Conservation (phyloP, 1,140 invertebrate genomes). For the Drosophila pachea region DNA sequence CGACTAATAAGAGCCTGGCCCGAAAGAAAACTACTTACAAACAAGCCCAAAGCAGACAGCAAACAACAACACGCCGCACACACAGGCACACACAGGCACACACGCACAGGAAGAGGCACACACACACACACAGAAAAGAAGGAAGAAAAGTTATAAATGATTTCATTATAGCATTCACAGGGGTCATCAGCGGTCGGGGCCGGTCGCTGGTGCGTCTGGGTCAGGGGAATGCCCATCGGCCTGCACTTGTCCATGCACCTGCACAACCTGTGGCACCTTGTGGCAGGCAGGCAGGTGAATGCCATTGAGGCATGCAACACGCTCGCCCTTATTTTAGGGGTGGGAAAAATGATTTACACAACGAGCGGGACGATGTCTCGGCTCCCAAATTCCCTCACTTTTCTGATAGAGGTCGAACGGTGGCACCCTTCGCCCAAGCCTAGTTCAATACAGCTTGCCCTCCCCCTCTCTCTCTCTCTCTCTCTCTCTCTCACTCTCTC, state of each 20-base stretch:
- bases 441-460: constrained; percentile 40
- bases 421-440: constrained; percentile 46
- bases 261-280: constrained; percentile 42
- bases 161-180: constrained; percentile 57
- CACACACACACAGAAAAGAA: background rate
- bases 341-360: constrained; percentile 76
- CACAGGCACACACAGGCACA: background rate
- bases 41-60: constrained; percentile 32
- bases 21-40: constrained; percentile 29
- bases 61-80: constrained; percentile 1
- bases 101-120: background rate
- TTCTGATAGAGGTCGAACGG: constrained; percentile 16
- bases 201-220: background rate
- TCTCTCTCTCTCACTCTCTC: background rate
- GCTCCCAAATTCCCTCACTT: constrained; percentile 3
- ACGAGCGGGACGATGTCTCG: constrained; percentile 32
- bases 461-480: background rate
- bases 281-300: constrained; percentile 13
- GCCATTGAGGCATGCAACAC: background rate
- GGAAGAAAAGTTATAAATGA: constrained; percentile 69
- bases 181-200: constrained; percentile 45
- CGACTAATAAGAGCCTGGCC: constrained; percentile 1
- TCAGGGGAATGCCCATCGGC: constrained; percentile 9
- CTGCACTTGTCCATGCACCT: constrained; percentile 30
- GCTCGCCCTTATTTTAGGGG: constrained; percentile 40